Evolutionary conservation across 2,113 vertebrate genomes (phyloP).

Genomic region (Nycticebus coucang): DNA sequence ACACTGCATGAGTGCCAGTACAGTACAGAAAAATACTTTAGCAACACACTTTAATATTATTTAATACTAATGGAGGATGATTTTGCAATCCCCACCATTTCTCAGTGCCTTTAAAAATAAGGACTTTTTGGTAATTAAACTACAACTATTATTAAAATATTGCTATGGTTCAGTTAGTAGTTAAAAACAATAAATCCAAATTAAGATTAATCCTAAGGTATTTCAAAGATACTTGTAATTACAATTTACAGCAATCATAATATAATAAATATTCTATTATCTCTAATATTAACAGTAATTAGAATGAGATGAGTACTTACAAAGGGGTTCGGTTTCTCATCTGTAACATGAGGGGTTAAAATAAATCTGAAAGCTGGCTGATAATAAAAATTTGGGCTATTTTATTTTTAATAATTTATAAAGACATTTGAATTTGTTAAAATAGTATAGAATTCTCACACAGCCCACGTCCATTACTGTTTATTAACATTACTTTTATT

Average conservation of each 20-base stretch:
- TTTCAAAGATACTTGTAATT: not conserved
- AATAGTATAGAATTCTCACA: too few relatives aligned
- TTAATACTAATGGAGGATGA: not conserved
- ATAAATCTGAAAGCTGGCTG: not conserved
- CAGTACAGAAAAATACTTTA: not conserved
- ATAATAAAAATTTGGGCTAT: not conserved
- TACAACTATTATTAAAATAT: not conserved
- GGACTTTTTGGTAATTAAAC: not conserved
- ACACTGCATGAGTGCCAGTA: not conserved
- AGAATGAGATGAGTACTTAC: not conserved
- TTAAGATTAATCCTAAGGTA: not conserved
- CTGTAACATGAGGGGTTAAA: not conserved
- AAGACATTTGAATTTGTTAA: not conserved
- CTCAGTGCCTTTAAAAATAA: not conserved
- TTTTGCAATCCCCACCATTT: not conserved
- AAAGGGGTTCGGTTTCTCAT: not conserved
- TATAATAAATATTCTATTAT: not conserved
- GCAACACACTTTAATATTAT: not conserved
- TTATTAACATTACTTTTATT: not conserved
- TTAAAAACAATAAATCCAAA: not conserved
- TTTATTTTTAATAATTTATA: not conserved
- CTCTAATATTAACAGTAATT: not conserved
- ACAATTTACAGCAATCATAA: not conserved
- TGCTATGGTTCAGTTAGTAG: not conserved
- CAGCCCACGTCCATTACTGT: rapidly evolving